phyloP scores from a whole-genome alignment of 1,140 invertebrate species.

The Coptotermes formosanus region DNA sequence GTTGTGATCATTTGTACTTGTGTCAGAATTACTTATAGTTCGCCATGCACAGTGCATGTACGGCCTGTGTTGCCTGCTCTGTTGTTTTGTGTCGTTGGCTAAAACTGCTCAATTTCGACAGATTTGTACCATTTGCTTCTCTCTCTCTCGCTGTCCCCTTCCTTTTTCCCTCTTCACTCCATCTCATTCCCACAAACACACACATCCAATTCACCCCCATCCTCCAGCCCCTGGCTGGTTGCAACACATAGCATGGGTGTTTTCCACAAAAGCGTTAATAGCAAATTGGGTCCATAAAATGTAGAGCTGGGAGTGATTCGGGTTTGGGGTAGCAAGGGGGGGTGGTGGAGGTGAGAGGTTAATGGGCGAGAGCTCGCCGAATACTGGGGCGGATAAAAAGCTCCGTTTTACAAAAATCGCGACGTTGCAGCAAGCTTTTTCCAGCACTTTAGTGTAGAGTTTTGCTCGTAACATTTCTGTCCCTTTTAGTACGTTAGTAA shows the following conservation, averaged over 20 bases:
- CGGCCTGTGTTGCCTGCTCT: neutral
- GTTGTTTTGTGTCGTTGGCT: slow-evolving; percentile 5
- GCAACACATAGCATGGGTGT: neutral
- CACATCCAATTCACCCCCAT: neutral
- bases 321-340: slow-evolving; percentile 19
- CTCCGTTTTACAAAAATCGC: neutral
- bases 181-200: slow-evolving; percentile 2
- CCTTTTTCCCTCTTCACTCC: neutral
- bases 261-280: slow-evolving; percentile 34
- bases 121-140: slow-evolving; percentile 6
- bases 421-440: neutral
- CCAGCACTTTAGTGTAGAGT: neutral
- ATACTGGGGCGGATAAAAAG: neutral
- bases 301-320: slow-evolving; percentile 28
- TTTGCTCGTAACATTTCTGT: neutral
- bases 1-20: slow-evolving; percentile 24
- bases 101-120: slow-evolving; percentile 18
- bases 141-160: neutral
- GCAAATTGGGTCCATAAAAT: slow-evolving; percentile 35
- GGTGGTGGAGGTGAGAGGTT: slow-evolving; percentile 13
- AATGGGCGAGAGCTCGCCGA: neutral
- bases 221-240: neutral
- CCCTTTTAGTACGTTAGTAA: neutral
- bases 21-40: slow-evolving; percentile 6
- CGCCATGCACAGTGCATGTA: slow-evolving; percentile 1